Evolutionary conservation across 2,888 invertebrate species (phyloP).

Genomic region (Eupithecia inturbata): DNA sequence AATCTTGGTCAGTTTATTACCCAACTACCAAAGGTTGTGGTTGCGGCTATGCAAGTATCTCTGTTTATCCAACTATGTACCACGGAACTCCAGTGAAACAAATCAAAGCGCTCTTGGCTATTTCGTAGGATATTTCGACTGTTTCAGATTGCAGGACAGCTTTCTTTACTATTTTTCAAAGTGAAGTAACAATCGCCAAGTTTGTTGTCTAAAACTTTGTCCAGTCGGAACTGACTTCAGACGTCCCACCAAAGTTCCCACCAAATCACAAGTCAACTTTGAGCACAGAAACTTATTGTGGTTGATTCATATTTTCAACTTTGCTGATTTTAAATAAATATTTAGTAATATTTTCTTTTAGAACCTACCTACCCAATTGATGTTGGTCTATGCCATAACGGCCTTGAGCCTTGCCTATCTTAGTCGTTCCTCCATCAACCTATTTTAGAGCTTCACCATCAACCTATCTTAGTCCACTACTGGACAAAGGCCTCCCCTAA

Average conservation of each 20-base stretch:
- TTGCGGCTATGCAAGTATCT: background rate
- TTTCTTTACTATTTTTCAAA: background rate
- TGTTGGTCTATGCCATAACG: too few species aligned
- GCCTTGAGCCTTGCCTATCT: too few species aligned
- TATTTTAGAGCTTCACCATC: too few species aligned
- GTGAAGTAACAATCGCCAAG: background rate
- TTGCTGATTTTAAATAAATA: background rate
- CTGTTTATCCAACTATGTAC: background rate
- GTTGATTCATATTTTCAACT: background rate
- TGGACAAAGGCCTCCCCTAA: too few species aligned
- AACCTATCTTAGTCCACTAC: too few species aligned
- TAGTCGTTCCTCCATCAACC: too few species aligned
- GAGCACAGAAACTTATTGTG: background rate
- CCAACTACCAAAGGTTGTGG: background rate
- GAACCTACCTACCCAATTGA: too few species aligned
- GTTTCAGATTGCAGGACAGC: background rate
- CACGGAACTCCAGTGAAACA: background rate
- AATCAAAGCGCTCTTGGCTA: background rate
- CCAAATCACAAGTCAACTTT: background rate
- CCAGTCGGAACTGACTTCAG: background rate
- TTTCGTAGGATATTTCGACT: background rate
- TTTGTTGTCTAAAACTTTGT: conserved; percentile 6
- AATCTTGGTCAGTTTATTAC: background rate
- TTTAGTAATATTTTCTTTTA: background rate
- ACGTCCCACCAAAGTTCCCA: background rate